phyloP scores from a whole-genome alignment of 2,888 invertebrate species.

The Orthonevra nobilis region DNA sequence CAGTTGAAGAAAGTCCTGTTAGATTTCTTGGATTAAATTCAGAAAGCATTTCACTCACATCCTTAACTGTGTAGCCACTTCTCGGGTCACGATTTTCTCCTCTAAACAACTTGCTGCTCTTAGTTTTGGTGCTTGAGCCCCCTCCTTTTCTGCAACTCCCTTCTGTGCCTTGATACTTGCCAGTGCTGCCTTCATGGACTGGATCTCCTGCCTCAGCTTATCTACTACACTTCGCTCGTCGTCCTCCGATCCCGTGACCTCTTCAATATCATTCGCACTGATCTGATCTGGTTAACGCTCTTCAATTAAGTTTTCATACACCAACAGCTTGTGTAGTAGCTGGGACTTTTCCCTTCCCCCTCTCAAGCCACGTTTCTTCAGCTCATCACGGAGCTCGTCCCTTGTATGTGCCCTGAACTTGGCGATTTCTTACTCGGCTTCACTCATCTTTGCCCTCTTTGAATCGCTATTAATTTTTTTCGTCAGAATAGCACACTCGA shows the following conservation, averaged over 20 bases:
- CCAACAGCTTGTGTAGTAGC: constrained; percentile 18
- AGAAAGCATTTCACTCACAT: not conserved
- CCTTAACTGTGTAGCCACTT: constrained; percentile 8
- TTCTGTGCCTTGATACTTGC: not conserved
- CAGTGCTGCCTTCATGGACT: constrained; percentile 2
- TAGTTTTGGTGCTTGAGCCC: not conserved
- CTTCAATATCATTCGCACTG: not conserved
- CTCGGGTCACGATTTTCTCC: not conserved
- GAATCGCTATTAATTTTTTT: not conserved
- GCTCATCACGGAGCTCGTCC: too few species aligned
- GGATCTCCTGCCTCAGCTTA: not conserved
- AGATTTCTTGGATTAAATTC: constrained; percentile 2
- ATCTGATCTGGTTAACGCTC: not conserved
- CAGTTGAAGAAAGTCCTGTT: not conserved
- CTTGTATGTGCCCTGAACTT: constrained; percentile 7
- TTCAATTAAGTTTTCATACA: constrained; percentile 6
- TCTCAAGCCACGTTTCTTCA: constrained; percentile 12
- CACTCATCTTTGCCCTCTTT: not conserved
- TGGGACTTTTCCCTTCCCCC: constrained; percentile 5
- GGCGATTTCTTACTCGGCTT: not conserved
- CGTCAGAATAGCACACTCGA: not conserved
- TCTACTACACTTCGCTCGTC: not conserved
- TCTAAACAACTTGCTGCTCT: too few species aligned
- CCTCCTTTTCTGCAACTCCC: not conserved
- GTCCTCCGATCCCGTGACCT: not conserved